Conservation (phyloP, 2,113 vertebrate species). For the Phyllostomus discolor region DNA sequence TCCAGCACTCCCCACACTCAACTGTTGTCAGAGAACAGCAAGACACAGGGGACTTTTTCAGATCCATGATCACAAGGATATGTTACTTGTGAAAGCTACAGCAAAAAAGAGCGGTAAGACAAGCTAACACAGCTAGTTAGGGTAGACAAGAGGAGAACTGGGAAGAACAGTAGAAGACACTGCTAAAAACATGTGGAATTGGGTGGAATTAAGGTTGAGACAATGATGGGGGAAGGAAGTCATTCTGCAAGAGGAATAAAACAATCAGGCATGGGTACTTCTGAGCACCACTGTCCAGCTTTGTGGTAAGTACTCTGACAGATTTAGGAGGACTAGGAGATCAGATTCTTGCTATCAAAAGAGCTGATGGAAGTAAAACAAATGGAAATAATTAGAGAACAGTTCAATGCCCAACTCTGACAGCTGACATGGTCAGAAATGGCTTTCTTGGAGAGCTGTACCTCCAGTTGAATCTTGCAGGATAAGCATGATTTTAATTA, state of each 20-base stretch:
- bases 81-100: conserved; percentile 43
- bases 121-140: not conserved
- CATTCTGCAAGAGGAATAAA: not conserved
- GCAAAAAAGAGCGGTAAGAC: conserved; percentile 52
- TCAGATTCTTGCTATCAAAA: not conserved
- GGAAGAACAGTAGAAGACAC: not conserved
- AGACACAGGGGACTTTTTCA: not conserved
- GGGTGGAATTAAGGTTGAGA: not conserved
- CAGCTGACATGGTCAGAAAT: not conserved
- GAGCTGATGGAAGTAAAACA: not conserved
- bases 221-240: not conserved
- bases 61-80: conserved; percentile 16
- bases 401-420: not conserved
- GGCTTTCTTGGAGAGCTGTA: not conserved
- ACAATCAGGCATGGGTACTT: not conserved
- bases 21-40: not conserved
- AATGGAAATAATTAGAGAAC: not conserved
- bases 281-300: not conserved
- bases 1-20: not conserved
- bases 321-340: not conserved
- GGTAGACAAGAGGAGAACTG: rapidly evolving
- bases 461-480: not conserved
- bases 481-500: not conserved
- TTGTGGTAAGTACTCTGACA: not conserved
- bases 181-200: not conserved